Evolutionary conservation across 2,888 invertebrate genomes (phyloP).

Genomic region (Schrankia costaestrigalis): DNA sequence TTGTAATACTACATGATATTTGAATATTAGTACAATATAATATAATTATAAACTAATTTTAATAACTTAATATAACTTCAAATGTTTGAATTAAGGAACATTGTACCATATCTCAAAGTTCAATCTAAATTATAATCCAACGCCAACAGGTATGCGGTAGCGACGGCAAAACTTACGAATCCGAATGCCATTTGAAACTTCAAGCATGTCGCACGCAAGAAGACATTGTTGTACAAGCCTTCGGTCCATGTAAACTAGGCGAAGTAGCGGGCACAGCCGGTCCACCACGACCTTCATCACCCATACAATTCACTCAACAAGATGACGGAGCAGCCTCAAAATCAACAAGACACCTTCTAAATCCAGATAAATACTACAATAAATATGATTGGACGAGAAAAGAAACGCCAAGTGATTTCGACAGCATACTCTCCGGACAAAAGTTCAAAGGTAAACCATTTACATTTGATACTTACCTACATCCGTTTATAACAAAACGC

Average conservation of each 20-base stretch:
- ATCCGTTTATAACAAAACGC: constrained; percentile 18
- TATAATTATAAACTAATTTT: no score
- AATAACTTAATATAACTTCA: no score
- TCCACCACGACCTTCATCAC: constrained; percentile 88
- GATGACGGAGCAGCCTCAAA: constrained; percentile 89
- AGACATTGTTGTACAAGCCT: constrained; percentile 88
- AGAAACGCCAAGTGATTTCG: constrained; percentile 75
- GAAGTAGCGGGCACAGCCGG: constrained; percentile 87
- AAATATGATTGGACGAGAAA: constrained; percentile 82
- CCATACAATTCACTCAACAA: constrained; percentile 89
- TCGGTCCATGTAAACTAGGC: constrained; percentile 87
- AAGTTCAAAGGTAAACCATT: constrained; percentile 64
- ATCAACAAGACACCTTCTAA: constrained; percentile 88
- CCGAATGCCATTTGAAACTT: constrained; percentile 90
- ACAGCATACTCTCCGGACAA: constrained; percentile 61
- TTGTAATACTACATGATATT: no score
- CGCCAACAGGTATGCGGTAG: constrained; percentile 85
- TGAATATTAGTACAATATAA: no score
- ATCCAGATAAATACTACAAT: constrained; percentile 84
- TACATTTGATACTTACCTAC: not conserved
- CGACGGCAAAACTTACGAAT: constrained; percentile 90
- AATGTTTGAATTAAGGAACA: no score
- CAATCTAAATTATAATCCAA: no score
- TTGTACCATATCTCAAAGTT: no score
- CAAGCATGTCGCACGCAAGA: constrained; percentile 91